Evolutionary conservation across 2,888 invertebrate genomes (phyloP).

Genomic region (Galerucella calmariensis): DNA sequence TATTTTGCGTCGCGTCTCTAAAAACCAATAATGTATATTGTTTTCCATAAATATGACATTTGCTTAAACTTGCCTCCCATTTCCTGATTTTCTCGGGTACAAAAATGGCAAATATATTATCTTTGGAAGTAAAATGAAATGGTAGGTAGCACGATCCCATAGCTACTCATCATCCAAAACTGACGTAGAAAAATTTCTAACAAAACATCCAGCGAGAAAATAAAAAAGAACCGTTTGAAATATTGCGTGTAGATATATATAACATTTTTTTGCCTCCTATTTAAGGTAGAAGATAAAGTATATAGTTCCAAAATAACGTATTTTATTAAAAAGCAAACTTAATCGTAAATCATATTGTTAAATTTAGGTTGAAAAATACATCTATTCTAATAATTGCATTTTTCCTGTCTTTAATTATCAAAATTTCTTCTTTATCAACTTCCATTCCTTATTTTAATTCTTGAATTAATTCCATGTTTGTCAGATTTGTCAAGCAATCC

Average conservation of each 20-base stretch:
- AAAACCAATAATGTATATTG: no score
- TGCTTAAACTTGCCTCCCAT: not conserved
- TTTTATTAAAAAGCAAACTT: not conserved
- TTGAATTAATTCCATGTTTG: not conserved
- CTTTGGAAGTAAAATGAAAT: conserved; percentile 12
- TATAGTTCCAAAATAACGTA: not conserved
- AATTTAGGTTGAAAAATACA: no score
- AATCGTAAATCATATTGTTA: not conserved
- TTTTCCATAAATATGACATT: not conserved
- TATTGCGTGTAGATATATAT: conserved; percentile 43
- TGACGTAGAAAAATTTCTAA: conserved; percentile 27
- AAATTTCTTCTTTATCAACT: no score
- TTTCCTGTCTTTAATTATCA: no score
- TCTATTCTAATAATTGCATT: no score
- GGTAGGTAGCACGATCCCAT: conserved; percentile 25
- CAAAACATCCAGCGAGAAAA: conserved; percentile 29
- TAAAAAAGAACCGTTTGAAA: conserved; percentile 37
- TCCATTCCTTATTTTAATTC: no score
- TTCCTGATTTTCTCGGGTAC: not conserved
- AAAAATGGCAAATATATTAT: conserved; percentile 14
- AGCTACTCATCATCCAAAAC: conserved; percentile 31
- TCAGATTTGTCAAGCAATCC: not conserved
- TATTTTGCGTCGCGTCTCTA: no score
- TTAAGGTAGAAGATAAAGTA: conserved; percentile 1
- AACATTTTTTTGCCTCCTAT: conserved; percentile 34